These are phyloP conservation scores for Tursiops truncatus DNA, from an alignment of 2,113 vertebrate genomes.

Conservation along the genomic window DNA sequence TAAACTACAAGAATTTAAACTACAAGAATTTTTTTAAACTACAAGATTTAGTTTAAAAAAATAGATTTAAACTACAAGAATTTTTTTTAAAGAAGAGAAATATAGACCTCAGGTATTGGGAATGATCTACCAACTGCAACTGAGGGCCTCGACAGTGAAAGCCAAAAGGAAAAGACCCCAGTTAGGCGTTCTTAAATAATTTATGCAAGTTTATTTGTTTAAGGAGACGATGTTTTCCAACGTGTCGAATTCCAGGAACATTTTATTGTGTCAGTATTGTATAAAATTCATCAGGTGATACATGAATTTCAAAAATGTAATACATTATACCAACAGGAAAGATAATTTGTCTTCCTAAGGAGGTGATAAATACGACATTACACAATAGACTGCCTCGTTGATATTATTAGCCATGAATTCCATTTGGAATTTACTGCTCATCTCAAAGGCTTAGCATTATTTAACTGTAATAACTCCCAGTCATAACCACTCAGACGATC, in stretches of 20 bases:
- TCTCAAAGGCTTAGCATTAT: slow-evolving; percentile 47
- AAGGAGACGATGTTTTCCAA: slow-evolving; percentile 57
- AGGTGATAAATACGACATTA: slow-evolving; percentile 50
- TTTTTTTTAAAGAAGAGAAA: background rate
- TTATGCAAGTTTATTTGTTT: slow-evolving; percentile 51
- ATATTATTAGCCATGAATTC: slow-evolving; percentile 51
- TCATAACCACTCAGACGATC: slow-evolving; percentile 46
- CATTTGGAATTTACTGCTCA: slow-evolving; percentile 35
- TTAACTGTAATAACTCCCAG: slow-evolving; percentile 44
- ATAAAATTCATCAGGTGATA: slow-evolving; percentile 49
- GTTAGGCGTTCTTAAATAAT: slow-evolving; percentile 1
- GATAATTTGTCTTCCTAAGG: slow-evolving; percentile 55
- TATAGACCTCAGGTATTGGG: background rate
- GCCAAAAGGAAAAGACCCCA: background rate
- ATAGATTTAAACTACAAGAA: no score
- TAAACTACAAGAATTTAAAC: background rate
- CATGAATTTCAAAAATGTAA: slow-evolving; percentile 50
- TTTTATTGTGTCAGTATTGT: slow-evolving; percentile 42
- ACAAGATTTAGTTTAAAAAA: no score
- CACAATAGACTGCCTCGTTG: slow-evolving; percentile 36
- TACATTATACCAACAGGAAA: slow-evolving; percentile 52
- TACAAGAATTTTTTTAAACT: no score
- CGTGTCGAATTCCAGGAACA: background rate
- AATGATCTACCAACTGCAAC: background rate
- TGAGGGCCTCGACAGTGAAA: background rate